A percentile compares a stretch with the other conserved stretches of the same genome.
These are phyloP conservation scores for Drepana arcuata DNA, from an alignment of 1,140 invertebrate genomes.

Conservation along the genomic window DNA sequence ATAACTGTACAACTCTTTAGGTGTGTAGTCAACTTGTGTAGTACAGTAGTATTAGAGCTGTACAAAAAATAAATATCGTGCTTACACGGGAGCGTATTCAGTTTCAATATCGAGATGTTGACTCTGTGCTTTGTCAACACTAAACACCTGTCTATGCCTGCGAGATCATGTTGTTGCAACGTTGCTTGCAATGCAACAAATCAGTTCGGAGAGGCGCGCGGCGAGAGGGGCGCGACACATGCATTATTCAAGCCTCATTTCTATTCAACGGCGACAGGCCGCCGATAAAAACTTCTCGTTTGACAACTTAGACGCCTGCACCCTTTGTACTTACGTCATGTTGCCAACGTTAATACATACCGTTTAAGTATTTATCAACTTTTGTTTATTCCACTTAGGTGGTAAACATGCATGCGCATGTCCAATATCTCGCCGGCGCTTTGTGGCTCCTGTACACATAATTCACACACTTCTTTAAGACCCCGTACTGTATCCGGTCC, in stretches of 20 bases:
- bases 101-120: no score
- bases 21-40: no score
- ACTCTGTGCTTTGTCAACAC: background rate
- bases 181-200: conserved; percentile 36
- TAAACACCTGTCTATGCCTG: conserved; percentile 17
- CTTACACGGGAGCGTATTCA: no score
- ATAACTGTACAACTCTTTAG: no score
- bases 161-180: conserved; percentile 27
- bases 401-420: no score
- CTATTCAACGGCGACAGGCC: conserved; percentile 62
- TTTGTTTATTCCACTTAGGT: conserved; percentile 8
- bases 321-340: conserved; percentile 63
- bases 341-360: conserved; percentile 23
- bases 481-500: no score
- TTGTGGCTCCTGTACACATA: no score
- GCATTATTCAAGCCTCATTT: conserved; percentile 68
- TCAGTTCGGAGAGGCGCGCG: conserved; percentile 29
- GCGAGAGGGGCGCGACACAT: conserved; percentile 32
- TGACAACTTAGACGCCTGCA: conserved; percentile 63
- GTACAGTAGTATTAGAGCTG: no score
- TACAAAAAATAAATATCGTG: no score
- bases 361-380: conserved; percentile 5
- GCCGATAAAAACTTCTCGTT: conserved; percentile 69
- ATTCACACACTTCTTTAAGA: no score
- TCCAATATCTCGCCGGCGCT: no score